These are phyloP conservation scores for Rhagoletis zephyria DNA, from an alignment of 1,140 invertebrate genomes.

Conservation along the genomic window DNA sequence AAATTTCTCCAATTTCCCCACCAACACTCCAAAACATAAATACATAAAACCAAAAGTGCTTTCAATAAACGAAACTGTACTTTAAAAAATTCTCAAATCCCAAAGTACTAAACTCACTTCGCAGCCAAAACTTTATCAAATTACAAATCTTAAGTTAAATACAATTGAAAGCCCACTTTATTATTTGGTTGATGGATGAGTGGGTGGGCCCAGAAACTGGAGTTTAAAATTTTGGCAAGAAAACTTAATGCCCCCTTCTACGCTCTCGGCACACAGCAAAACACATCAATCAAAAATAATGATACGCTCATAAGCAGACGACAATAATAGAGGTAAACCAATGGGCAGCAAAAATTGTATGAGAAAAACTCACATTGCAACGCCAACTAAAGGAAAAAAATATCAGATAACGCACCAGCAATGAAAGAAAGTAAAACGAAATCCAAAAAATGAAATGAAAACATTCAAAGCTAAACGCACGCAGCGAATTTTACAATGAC, in stretches of 20 bases:
- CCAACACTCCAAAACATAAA: too few relatives aligned
- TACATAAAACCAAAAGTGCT: too few relatives aligned
- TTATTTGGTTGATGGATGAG: conserved; percentile 17
- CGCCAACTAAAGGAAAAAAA: neutral
- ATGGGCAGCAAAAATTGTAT: neutral
- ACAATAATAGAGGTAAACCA: neutral
- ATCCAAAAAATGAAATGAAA: conserved; percentile 50
- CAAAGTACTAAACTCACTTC: neutral
- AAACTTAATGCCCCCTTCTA: neutral
- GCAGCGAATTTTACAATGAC: conserved; percentile 50
- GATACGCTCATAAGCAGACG: conserved; percentile 46
- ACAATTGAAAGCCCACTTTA: neutral
- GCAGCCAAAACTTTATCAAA: conserved; percentile 18
- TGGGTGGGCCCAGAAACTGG: neutral
- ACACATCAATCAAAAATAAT: conserved; percentile 49
- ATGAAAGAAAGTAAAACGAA: neutral
- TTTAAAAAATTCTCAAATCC: too few relatives aligned
- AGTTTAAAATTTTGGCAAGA: conserved; percentile 20
- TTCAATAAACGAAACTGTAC: too few relatives aligned
- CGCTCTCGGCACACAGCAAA: neutral
- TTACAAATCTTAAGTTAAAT: conserved; percentile 18
- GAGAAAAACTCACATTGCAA: neutral
- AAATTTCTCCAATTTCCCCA: too few relatives aligned
- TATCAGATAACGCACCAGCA: conserved; percentile 31
- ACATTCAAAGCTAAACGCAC: conserved; percentile 49